Base-by-base conservation (phyloP, 2,888 invertebrate species). In the Minunthozetes semirufus region DNA sequence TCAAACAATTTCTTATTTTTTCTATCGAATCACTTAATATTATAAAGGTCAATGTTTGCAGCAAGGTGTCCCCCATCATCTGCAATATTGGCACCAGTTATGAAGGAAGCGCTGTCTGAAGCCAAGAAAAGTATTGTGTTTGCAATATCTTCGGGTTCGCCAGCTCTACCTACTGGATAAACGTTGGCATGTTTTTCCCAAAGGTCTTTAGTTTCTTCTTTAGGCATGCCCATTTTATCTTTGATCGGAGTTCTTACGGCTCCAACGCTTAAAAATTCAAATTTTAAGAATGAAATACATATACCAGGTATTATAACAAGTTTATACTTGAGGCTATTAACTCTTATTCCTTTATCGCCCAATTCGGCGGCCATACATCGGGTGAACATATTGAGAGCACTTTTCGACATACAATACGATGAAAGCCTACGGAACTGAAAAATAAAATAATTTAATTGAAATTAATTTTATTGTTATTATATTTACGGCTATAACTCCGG, bases 41-140 rank as follows among this genome's bases (percentile, higher is more conserved):
- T n/a, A n/a, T n/a, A n/a, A n/a, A n/a, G n/a, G n/a, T n/a, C n/a
- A n/a, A n/a, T n/a, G n/a, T 42, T 42, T 9, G 42, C 6, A 42
- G 42, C 42, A 50, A 50, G 48, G 17, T 8, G 17, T 9, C 98
- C 98, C 27, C 98, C 98, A 83, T 98, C 98, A 0, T 97, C 91
- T 0, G 94, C 91, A 29, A 99, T 80, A 76, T 89, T 89, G 6
- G 88, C 91, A 3, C 95, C 97, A 11, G 98, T 98, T 5, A 93
- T 92, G 81, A 93, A 96, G 79, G 91, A 92, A 56, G 83, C 80
- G 2, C 94, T 89, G 74, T 91, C 89, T 77, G 94, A 92, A 0
- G 97, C 96, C 75, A 99, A 85, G 84, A 95, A 99, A 0, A 90
- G 90, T 80, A 99, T 95, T 0, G 93, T 88, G 71, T 88, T 88